Evolutionary conservation across 1,140 invertebrate genomes (phyloP), one percentile per base, ranked within the genome.

Genomic region (Drosophila bipectinata): DNA sequence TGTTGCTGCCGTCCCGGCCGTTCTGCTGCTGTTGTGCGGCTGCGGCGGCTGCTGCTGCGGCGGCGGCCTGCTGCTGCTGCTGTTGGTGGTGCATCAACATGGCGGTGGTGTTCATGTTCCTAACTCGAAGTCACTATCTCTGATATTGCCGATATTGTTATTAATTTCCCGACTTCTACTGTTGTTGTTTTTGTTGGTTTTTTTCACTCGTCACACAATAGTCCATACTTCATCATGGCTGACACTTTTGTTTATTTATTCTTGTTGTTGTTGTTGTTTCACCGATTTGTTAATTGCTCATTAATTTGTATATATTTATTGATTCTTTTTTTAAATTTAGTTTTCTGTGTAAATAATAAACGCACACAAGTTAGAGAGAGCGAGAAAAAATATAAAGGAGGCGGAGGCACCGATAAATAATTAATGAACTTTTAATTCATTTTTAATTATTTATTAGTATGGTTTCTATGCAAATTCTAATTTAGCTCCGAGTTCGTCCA

Each of bases 161-260:
- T 93, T 91, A 92, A 93, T 92, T 85, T 0, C 4, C 44, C 44
- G 92, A 93, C 93, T 69, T 94, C 41, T 41, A 52, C 48, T 76
- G 0, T 44, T 92, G 76, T 79, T 82, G 55, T 91, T n/a, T n/a
- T n/a, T 85, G 54, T 93, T 92, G 92, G 88, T 93, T 89, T 93
- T 93, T 92, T 90, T 95, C 94, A 93, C 94, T 95, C 92, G 93
- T 93, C 81, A 93, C 93, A 92, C 93, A 37, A 37, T 37, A 93
- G 93, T 94, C 93, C 93, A 94, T 94, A 68, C 82, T 90, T 77
- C 81, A 77, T 79, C 81, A 82, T 87, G 81, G 69, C 73, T 51
- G 62, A 73, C 67, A 77, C 69, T 72, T 72, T 72, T 72, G 34
- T 45, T 53, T 60, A 24, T 45, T 53, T 15, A 15, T 15, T 60